phyloP scores from a whole-genome alignment of 1,140 invertebrate species.

The Leptopilina boulardi region DNA sequence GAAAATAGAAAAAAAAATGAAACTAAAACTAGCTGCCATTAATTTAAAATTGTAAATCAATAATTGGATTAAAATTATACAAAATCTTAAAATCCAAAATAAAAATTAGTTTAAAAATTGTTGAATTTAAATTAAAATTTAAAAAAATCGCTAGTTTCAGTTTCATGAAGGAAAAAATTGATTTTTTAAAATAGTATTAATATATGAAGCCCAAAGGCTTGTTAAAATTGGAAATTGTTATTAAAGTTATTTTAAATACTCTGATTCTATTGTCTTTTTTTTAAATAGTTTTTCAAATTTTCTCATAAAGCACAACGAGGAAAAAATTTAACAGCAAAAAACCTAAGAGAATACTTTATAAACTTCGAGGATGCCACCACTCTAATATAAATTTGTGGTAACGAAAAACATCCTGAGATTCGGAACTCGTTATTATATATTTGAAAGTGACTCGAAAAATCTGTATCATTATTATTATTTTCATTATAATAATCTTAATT shows the following conservation, averaged over 20 bases:
- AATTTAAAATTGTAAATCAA: no score
- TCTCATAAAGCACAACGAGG: not conserved
- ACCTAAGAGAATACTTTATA: constrained; percentile 31
- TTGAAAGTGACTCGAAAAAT: constrained; percentile 6
- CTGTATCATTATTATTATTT: no score
- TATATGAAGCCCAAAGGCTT: not conserved
- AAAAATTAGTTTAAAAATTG: no score
- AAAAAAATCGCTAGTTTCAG: no score
- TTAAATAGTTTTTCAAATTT: not conserved
- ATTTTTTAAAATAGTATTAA: not conserved
- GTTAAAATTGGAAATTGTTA: constrained; percentile 1
- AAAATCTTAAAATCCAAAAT: no score
- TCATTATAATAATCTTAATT: not conserved
- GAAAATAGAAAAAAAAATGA: not conserved
- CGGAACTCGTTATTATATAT: constrained; percentile 48
- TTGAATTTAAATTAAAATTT: no score
- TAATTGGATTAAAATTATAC: no score
- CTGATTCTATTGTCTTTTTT: constrained; percentile 35
- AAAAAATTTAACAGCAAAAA: constrained; percentile 19
- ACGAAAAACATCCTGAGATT: constrained; percentile 61
- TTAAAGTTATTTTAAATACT: not conserved
- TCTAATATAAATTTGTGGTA: not conserved
- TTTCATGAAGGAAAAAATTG: not conserved
- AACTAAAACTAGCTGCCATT: not conserved
- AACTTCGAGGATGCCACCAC: constrained; percentile 10